Evolutionary conservation across 2,797 vertebrate genomes (phyloP).

Genomic region (Melanogrammus aeglefinus): DNA sequence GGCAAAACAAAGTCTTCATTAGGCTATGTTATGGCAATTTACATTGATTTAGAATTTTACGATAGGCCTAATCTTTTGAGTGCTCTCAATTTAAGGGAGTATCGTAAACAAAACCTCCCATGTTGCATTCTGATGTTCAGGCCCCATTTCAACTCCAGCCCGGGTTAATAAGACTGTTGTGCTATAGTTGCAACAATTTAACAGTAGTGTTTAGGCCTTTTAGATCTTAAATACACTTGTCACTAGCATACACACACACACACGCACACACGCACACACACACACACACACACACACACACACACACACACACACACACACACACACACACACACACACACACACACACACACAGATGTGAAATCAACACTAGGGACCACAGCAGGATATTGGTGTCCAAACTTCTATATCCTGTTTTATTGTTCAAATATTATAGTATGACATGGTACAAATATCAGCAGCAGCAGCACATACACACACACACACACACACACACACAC

Average conservation of each 20-base stretch:
- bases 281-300: too few relatives aligned
- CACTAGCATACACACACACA: background rate
- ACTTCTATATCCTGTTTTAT: conserved; percentile 71
- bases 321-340: background rate
- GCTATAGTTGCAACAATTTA: background rate
- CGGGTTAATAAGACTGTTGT: background rate
- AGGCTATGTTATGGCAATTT: too few relatives aligned
- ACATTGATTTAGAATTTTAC: too few relatives aligned
- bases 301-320: too few relatives aligned
- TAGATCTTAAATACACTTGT: background rate
- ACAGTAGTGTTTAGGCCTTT: background rate
- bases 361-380: conserved; percentile 27
- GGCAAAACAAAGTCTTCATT: too few relatives aligned
- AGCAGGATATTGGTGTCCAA: conserved; percentile 51
- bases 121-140: background rate
- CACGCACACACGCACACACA: too few relatives aligned
- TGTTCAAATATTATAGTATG: conserved; percentile 64
- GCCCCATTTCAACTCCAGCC: background rate
- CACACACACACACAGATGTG: background rate
- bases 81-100: too few relatives aligned
- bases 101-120: background rate
- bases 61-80: too few relatives aligned
- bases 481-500: conserved; percentile 16
- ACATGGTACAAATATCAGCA: conserved; percentile 49
- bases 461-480: conserved; percentile 26